Conservation (phyloP, 2,113 vertebrate species). For the Crotalus tigris region DNA sequence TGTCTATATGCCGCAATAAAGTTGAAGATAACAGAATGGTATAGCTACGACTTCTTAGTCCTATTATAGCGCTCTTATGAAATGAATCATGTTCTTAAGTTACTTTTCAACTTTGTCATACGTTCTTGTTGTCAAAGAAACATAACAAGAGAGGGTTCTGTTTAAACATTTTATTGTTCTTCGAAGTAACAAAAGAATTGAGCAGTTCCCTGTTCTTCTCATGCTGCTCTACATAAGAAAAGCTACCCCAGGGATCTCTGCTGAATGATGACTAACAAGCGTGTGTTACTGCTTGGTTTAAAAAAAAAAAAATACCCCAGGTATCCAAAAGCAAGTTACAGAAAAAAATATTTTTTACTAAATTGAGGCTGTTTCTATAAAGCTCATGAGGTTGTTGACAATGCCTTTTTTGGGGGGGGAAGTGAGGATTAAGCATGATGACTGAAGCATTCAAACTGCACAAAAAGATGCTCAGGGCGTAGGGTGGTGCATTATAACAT, state of each 20-base stretch:
- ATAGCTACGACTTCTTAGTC: neutral
- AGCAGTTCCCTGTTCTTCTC: conserved; percentile 13
- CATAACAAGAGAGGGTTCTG: neutral
- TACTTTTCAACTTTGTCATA: neutral
- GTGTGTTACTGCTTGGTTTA: neutral
- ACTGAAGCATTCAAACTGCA: neutral
- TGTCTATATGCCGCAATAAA: neutral
- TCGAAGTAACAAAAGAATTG: conserved; percentile 22
- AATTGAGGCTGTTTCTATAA: neutral
- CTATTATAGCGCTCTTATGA: neutral
- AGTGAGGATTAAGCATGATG: neutral
- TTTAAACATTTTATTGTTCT: conserved; percentile 56
- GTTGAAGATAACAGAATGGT: neutral
- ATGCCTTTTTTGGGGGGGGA: too few relatives aligned
- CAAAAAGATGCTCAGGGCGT: neutral
- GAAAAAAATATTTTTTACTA: neutral
- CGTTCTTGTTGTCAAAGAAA: neutral
- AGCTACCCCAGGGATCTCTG: neutral
- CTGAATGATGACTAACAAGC: neutral
- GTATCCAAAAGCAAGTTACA: conserved; percentile 10
- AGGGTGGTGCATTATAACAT: neutral
- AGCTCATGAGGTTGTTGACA: neutral
- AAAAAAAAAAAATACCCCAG: neutral
- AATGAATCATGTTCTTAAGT: neutral
- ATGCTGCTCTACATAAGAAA: neutral